These are phyloP conservation scores for Coptodon rendalli DNA, from an alignment of 2,113 vertebrate genomes.

Conservation along the genomic window DNA sequence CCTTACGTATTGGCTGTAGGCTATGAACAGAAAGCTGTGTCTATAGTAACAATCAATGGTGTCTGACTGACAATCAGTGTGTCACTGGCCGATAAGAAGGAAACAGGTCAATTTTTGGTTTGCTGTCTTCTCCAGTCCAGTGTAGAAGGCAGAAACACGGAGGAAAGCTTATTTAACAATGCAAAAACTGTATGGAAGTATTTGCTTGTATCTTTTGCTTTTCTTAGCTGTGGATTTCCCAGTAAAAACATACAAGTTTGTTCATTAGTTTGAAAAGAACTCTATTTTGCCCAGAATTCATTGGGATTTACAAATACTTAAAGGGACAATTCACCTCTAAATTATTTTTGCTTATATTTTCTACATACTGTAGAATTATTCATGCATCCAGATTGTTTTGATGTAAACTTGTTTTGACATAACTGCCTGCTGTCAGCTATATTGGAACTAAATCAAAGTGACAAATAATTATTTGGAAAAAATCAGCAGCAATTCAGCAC, in stretches of 20 bases:
- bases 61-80: not conserved
- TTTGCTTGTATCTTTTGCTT: not conserved
- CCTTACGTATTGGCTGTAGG: not conserved
- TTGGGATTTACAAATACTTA: not conserved
- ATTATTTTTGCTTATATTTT: not conserved
- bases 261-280: not conserved
- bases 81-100: not conserved
- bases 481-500: not conserved
- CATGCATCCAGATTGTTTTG: not conserved
- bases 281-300: not conserved
- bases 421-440: not conserved
- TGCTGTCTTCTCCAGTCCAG: not conserved
- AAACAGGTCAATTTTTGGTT: constrained; percentile 1
- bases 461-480: not conserved
- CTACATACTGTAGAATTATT: not conserved
- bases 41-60: constrained; percentile 2
- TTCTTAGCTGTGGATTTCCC: not conserved
- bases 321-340: not conserved
- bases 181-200: not conserved
- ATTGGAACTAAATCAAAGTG: not conserved
- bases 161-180: not conserved
- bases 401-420: not conserved
- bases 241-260: not conserved
- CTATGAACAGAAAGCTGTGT: not conserved
- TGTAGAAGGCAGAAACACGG: not conserved